phyloP scores from a whole-genome alignment of 2,888 invertebrate genomes.

The Meta bourneti region DNA sequence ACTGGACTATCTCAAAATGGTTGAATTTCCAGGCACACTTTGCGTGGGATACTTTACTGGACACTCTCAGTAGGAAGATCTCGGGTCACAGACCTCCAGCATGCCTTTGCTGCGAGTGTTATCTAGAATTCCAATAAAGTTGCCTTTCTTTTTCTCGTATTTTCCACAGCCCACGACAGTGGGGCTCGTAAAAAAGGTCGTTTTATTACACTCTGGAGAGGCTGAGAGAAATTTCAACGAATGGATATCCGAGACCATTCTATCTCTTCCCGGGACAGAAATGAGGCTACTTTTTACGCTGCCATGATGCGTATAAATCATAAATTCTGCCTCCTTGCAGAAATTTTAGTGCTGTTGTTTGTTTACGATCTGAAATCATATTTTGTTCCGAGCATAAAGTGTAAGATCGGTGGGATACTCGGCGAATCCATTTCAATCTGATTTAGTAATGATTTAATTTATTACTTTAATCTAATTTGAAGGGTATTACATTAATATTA shows the following conservation, averaged over 20 bases:
- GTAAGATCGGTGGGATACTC: neutral
- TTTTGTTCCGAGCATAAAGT: neutral
- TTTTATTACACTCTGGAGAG: neutral
- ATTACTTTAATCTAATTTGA: no score
- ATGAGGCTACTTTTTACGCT: neutral
- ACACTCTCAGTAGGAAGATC: neutral
- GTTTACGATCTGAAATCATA: neutral
- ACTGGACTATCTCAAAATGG: neutral
- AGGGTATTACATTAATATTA: no score
- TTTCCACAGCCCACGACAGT: neutral
- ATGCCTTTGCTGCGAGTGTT: neutral
- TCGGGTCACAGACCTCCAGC: neutral
- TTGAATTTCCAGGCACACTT: neutral
- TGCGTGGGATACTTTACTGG: neutral
- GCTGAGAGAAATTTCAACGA: neutral
- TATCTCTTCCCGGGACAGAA: neutral
- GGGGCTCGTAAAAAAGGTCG: neutral
- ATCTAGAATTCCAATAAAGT: slow-evolving; percentile 1
- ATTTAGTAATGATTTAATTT: no score
- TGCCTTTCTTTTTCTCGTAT: neutral
- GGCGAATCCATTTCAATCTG: no score
- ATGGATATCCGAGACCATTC: neutral
- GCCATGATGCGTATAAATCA: neutral
- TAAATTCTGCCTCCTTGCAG: neutral
- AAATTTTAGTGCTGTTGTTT: neutral